These are phyloP conservation scores for Glaucopsyche alexis DNA, from an alignment of 2,888 invertebrate genomes.

Conservation along the genomic window DNA sequence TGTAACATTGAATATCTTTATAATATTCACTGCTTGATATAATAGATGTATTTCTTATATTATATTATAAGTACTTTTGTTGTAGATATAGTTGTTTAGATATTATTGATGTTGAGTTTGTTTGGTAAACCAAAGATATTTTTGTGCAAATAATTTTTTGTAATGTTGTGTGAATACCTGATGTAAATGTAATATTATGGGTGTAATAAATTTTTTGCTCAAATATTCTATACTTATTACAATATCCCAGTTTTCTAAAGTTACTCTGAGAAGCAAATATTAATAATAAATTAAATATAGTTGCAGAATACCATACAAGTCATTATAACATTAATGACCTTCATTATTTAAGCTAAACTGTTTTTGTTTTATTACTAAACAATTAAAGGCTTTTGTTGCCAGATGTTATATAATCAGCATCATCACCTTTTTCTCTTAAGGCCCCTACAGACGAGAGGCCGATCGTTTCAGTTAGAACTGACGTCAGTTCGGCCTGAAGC, in stretches of 20 bases:
- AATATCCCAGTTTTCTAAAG: neutral
- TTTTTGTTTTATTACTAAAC: no score
- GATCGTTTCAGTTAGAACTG: no score
- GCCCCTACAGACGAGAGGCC: no score
- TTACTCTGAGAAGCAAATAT: neutral
- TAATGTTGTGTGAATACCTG: slow-evolving; percentile 62
- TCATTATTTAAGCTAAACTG: no score
- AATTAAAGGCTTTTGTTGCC: neutral
- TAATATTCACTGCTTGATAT: neutral
- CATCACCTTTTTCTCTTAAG: neutral
- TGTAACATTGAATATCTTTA: slow-evolving; percentile 13
- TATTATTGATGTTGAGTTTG: slow-evolving; percentile 60
- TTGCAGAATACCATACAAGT: no score
- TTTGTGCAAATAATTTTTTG: slow-evolving; percentile 68
- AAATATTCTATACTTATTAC: slow-evolving; percentile 41
- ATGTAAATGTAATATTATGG: slow-evolving; percentile 68
- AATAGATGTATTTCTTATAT: slow-evolving; percentile 14
- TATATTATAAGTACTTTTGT: slow-evolving; percentile 15
- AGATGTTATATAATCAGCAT: neutral
- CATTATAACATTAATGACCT: no score
- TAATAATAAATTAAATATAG: neutral
- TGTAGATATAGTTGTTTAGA: slow-evolving; percentile 45
- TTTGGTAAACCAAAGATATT: slow-evolving; percentile 76
- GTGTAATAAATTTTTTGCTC: slow-evolving; percentile 76
- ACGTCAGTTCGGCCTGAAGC: no score